phyloP scores from a whole-genome alignment of 2,113 vertebrate genomes.

The Camelus dromedarius region DNA sequence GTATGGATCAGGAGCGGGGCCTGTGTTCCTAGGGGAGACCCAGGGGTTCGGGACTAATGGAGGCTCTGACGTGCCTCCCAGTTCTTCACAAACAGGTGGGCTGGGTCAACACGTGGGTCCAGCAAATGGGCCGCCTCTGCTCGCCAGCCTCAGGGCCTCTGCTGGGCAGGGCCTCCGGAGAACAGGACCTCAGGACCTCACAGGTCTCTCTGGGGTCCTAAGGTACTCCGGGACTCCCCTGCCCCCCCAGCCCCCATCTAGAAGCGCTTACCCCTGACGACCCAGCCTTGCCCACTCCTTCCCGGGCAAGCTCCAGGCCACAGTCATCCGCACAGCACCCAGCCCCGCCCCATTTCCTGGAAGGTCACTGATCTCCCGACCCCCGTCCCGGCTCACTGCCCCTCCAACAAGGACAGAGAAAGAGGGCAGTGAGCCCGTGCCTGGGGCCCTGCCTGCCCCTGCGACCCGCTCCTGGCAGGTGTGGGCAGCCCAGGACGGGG shows the following conservation, averaged over 20 bases:
- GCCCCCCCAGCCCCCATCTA: not conserved
- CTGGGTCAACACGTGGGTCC: not conserved
- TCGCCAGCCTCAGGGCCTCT: not conserved
- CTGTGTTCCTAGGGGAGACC: not conserved
- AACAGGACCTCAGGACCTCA: not conserved
- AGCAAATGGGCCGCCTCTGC: not conserved
- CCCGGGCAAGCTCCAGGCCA: not conserved
- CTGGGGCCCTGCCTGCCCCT: rapidly evolving
- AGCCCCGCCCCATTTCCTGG: rapidly evolving
- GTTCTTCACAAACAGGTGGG: not conserved
- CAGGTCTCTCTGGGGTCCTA: not conserved
- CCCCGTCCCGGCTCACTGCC: not conserved
- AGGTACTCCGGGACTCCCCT: not conserved
- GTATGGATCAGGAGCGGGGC: rapidly evolving
- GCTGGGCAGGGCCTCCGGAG: not conserved
- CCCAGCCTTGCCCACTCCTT: rapidly evolving
- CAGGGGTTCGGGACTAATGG: not conserved
- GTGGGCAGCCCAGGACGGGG: not conserved
- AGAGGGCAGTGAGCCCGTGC: too few relatives aligned
- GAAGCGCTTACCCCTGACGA: not conserved
- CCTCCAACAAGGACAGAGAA: not conserved
- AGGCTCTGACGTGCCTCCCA: not conserved
- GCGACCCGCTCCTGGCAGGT: rapidly evolving
- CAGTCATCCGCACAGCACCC: too few relatives aligned
- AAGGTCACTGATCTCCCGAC: not conserved